These are phyloP conservation scores for Dolichomitus sp. DNA, from an alignment of 2,888 invertebrate genomes.

Conservation along the genomic window DNA sequence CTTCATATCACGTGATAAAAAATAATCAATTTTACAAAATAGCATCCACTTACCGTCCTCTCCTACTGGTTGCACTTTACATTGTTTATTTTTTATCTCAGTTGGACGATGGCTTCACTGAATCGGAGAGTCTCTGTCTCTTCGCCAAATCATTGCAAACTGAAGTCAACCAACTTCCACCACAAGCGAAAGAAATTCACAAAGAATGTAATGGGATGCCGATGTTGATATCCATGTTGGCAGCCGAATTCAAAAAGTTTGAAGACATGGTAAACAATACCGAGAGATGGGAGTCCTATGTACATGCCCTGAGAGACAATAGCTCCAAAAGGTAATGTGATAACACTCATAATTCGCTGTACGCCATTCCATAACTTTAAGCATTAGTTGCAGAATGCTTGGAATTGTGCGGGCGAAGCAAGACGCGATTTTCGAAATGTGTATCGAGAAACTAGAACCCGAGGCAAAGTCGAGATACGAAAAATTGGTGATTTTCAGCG, in stretches of 20 bases:
- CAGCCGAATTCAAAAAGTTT: slow-evolving; percentile 89
- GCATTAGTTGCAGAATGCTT: slow-evolving; percentile 72
- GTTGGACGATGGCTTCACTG: slow-evolving; percentile 89
- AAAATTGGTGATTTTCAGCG: slow-evolving; percentile 90
- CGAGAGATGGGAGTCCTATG: slow-evolving; percentile 89
- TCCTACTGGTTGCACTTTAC: too few species aligned
- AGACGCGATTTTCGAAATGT: slow-evolving; percentile 86
- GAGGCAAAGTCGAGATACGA: slow-evolving; percentile 87
- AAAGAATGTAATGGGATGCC: slow-evolving; percentile 91
- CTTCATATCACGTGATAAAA: too few species aligned
- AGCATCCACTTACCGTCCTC: too few species aligned
- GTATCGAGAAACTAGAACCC: slow-evolving; percentile 88
- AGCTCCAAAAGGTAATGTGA: slow-evolving; percentile 83
- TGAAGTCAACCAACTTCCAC: slow-evolving; percentile 86
- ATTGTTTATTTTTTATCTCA: slow-evolving; percentile 75
- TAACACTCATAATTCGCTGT: neutral
- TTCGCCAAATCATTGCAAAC: slow-evolving; percentile 88
- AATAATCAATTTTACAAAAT: too few species aligned
- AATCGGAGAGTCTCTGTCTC: slow-evolving; percentile 89
- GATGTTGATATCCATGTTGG: slow-evolving; percentile 90
- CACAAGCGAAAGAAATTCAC: slow-evolving; percentile 89
- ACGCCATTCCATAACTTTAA: neutral
- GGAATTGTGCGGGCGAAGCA: slow-evolving; percentile 78
- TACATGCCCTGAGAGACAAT: slow-evolving; percentile 88
- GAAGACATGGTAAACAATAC: slow-evolving; percentile 87